Evolutionary conservation across 1,140 invertebrate genomes (phyloP).

Genomic region (Drosophila pseudoananassae): DNA sequence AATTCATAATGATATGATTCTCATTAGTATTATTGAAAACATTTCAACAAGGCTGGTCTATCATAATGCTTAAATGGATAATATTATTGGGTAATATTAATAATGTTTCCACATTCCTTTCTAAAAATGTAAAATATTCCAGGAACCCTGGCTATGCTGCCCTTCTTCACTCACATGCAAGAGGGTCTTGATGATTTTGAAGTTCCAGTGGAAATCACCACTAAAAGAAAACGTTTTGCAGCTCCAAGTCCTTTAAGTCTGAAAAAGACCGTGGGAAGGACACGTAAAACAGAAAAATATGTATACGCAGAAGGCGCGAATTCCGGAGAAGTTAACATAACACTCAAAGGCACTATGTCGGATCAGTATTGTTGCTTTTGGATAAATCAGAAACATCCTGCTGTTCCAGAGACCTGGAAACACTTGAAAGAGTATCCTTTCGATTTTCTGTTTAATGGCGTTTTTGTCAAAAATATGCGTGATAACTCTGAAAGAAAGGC

Average conservation of each 20-base stretch:
- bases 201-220: conserved; percentile 30
- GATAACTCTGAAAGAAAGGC: conserved; percentile 7
- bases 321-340: background rate
- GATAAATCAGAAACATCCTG: conserved; percentile 50
- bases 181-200: conserved; percentile 27
- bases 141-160: background rate
- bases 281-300: conserved; percentile 10
- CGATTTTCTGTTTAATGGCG: conserved; percentile 50
- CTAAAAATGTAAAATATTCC: background rate
- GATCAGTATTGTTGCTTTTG: conserved; percentile 63
- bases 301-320: background rate
- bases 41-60: background rate
- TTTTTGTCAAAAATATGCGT: conserved; percentile 37
- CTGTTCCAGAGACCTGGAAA: conserved; percentile 21
- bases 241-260: background rate
- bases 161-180: too few relatives aligned
- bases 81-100: background rate
- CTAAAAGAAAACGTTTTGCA: background rate
- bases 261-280: conserved; percentile 27
- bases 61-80: background rate
- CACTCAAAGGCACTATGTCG: conserved; percentile 16
- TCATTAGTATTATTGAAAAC: background rate
- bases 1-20: too few relatives aligned
- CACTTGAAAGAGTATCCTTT: conserved; percentile 36
- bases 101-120: background rate